Conservation (phyloP, 2,888 invertebrate species). For the Magallana nippona region DNA sequence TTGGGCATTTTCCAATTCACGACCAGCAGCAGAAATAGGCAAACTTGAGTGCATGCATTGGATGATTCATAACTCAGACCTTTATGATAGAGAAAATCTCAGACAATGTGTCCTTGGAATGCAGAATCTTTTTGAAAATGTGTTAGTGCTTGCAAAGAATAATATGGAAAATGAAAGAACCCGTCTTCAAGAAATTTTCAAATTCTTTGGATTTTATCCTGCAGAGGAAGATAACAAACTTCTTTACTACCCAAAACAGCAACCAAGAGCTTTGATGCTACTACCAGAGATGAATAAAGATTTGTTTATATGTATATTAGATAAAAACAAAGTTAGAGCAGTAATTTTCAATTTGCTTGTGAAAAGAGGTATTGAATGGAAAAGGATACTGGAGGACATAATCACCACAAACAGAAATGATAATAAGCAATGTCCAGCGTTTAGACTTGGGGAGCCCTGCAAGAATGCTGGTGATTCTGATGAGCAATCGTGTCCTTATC, state of each 20-base stretch:
- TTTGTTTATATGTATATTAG: constrained; percentile 32
- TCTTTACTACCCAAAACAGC: constrained; percentile 55
- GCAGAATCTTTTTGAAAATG: constrained; percentile 54
- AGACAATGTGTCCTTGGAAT: constrained; percentile 55
- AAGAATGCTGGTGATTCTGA: constrained; percentile 31
- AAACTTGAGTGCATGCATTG: constrained; percentile 62
- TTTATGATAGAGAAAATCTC: constrained; percentile 34
- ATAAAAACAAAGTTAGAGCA: constrained; percentile 39
- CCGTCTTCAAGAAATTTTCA: constrained; percentile 51
- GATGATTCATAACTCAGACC: constrained; percentile 51
- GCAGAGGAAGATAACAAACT: constrained; percentile 46
- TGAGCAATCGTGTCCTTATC: neutral
- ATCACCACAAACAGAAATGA: constrained; percentile 10
- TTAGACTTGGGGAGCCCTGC: constrained; percentile 40
- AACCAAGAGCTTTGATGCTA: constrained; percentile 58
- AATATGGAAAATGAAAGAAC: constrained; percentile 49
- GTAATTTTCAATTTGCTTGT: constrained; percentile 50
- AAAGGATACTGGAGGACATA: neutral
- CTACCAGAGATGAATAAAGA: constrained; percentile 43
- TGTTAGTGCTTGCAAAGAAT: constrained; percentile 51
- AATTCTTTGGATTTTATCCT: constrained; percentile 61
- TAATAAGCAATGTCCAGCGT: constrained; percentile 39
- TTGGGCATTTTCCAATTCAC: constrained; percentile 54
- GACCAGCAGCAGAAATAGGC: constrained; percentile 61
- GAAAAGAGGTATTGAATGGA: constrained; percentile 48